These are phyloP conservation scores for Ctenodactylus gundi DNA, from an alignment of 2,113 vertebrate genomes.

Conservation along the genomic window DNA sequence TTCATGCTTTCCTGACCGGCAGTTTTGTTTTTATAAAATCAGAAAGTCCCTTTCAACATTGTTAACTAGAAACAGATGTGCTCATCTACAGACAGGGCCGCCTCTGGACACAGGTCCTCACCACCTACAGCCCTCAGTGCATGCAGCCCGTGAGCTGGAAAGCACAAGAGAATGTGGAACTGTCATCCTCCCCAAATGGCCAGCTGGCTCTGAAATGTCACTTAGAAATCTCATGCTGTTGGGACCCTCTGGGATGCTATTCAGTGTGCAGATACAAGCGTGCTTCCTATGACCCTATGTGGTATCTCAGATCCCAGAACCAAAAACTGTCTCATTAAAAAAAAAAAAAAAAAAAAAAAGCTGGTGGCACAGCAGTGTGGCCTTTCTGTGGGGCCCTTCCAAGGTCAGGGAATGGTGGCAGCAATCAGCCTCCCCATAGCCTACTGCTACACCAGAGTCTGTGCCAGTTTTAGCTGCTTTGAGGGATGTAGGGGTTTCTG, in stretches of 20 bases:
- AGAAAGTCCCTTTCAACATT: neutral
- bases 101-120: neutral
- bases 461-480: neutral
- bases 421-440: neutral
- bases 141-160: neutral
- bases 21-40: neutral
- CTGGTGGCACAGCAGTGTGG: neutral
- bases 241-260: neutral
- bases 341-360: no score
- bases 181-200: neutral
- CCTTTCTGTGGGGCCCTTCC: neutral
- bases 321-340: neutral
- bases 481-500: neutral
- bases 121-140: no score
- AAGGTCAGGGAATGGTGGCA: neutral
- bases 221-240: neutral
- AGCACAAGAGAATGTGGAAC: neutral
- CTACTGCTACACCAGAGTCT: neutral
- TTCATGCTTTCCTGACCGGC: neutral
- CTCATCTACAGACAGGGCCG: neutral
- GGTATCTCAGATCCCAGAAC: neutral
- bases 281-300: neutral
- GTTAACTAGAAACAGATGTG: neutral
- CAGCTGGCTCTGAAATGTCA: neutral
- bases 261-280: accelerated